Percentiles rank a stretch among this genome's conserved stretches.
phyloP scores from a whole-genome alignment of 2,797 vertebrate genomes.

The Scolopax rusticola region DNA sequence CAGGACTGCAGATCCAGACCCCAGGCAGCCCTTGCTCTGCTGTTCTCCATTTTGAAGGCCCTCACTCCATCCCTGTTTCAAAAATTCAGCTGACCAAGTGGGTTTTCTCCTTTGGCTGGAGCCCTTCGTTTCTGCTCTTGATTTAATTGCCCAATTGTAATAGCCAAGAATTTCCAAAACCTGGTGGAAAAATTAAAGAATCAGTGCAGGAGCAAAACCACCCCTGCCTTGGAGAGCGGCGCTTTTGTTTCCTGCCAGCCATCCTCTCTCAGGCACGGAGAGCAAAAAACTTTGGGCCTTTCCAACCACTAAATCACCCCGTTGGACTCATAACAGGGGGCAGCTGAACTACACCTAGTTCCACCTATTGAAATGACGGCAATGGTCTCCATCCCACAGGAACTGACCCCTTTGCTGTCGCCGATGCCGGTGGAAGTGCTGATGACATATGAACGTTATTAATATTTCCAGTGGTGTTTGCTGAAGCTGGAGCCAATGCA shows the following conservation, averaged over 20 bases:
- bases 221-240: neutral
- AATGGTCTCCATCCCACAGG: constrained; percentile 40
- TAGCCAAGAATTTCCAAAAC: constrained; percentile 21
- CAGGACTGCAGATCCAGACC: neutral
- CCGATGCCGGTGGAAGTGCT: constrained; percentile 14
- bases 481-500: neutral
- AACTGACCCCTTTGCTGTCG: constrained; percentile 45
- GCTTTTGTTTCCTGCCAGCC: constrained; percentile 49
- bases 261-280: constrained; percentile 17
- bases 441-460: neutral
- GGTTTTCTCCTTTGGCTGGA: neutral
- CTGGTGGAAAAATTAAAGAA: constrained; percentile 23
- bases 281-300: neutral
- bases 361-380: constrained; percentile 70
- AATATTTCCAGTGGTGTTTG: constrained; percentile 26
- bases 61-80: neutral
- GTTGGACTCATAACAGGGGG: neutral
- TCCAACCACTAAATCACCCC: constrained; percentile 37
- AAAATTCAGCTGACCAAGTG: constrained; percentile 24
- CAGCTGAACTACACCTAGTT: constrained; percentile 70
- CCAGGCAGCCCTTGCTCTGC: neutral
- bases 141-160: neutral
- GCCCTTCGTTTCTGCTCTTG: neutral
- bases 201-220: neutral
- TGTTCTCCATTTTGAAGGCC: neutral